Conservation (phyloP, 2,797 vertebrate genomes). For the Tachyglossus aculeatus region DNA sequence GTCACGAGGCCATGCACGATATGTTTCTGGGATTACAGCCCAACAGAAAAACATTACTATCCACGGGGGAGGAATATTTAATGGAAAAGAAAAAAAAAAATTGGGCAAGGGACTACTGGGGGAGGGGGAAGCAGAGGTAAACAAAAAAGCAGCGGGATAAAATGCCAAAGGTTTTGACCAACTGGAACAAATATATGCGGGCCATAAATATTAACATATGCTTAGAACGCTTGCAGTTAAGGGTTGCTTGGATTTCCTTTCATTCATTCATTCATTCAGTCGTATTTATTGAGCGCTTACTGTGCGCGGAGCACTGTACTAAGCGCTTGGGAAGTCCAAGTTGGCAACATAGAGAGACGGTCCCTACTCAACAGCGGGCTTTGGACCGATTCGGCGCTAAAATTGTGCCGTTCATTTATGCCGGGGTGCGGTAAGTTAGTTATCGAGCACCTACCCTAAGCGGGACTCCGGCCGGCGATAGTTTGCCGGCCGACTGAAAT, state of each 20-base stretch:
- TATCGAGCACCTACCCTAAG: too few species aligned
- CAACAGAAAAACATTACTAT: conserved; percentile 21
- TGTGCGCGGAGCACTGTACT: too few species aligned
- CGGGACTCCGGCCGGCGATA: too few species aligned
- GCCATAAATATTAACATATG: conserved; percentile 2
- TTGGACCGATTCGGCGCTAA: too few species aligned
- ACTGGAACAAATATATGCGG: conserved; percentile 11
- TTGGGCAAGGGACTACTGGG: background rate
- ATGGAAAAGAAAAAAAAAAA: background rate
- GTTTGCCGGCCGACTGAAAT: too few species aligned
- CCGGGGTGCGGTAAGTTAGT: too few species aligned
- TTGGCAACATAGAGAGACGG: too few species aligned
- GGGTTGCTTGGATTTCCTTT: conserved; percentile 4
- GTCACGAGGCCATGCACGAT: conserved; percentile 6
- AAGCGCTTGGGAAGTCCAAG: too few species aligned
- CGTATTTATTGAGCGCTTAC: too few species aligned
- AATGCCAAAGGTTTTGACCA: conserved; percentile 14
- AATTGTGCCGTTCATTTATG: too few species aligned
- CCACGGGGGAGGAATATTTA: conserved; percentile 26
- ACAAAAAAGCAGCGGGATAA: conserved; percentile 4
- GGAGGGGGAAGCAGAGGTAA: background rate
- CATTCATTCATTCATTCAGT: too few species aligned
- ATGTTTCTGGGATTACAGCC: conserved; percentile 21
- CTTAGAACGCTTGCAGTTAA: background rate
- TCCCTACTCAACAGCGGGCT: too few species aligned